Conservation (phyloP, 2,113 vertebrate genomes). For the Hystrix cristata region DNA sequence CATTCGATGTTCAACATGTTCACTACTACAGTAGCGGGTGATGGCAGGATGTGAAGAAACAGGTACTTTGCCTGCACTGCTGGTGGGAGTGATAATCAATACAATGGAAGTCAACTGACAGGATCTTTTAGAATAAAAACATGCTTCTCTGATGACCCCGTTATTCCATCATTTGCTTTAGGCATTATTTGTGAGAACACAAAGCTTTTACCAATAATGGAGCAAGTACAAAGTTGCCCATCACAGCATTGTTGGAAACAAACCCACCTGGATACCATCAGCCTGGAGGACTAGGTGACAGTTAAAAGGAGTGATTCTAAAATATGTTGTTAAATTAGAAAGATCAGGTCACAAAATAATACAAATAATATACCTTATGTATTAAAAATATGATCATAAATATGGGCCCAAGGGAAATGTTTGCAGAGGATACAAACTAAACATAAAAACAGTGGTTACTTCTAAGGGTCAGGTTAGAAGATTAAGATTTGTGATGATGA, state of each 20-base stretch:
- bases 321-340: not conserved
- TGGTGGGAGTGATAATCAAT: not conserved
- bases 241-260: not conserved
- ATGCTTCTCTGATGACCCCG: not conserved
- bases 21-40: not conserved
- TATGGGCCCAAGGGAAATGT: not conserved
- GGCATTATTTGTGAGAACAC: not conserved
- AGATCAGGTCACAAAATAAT: not conserved
- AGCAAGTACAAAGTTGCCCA: not conserved
- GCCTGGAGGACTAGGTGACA: not conserved
- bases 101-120: not conserved
- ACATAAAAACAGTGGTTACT: not conserved
- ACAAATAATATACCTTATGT: not conserved
- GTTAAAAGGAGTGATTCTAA: constrained; percentile 5
- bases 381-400: not conserved
- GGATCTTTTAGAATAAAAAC: not conserved
- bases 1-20: not conserved
- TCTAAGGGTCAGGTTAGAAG: not conserved
- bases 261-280: not conserved
- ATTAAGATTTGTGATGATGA: not conserved
- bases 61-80: not conserved
- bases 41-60: not conserved
- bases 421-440: not conserved
- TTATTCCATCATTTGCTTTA: not conserved
- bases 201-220: not conserved